Conservation (phyloP, 2,888 invertebrate genomes). For the Diaprepes abbreviatus region DNA sequence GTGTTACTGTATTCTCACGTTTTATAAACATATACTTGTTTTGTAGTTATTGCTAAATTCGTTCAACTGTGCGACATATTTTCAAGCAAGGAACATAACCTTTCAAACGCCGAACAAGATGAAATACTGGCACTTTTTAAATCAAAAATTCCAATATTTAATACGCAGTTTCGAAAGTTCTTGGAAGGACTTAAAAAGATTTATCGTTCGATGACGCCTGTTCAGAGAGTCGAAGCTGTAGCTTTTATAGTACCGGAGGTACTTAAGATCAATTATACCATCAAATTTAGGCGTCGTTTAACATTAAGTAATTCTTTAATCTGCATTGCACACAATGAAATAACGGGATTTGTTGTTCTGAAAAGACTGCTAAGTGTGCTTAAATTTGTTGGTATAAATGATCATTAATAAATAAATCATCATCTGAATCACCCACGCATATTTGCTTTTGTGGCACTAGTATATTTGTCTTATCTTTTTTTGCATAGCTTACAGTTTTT, state of each 20-base stretch:
- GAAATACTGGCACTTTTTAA: constrained; percentile 78
- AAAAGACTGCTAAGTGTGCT: too few relatives aligned
- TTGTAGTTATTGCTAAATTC: constrained; percentile 70
- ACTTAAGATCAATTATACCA: constrained; percentile 52
- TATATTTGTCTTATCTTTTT: too few relatives aligned
- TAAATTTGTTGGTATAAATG: too few relatives aligned
- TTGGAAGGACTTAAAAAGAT: constrained; percentile 73
- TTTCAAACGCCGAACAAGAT: constrained; percentile 75
- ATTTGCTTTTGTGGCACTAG: too few relatives aligned
- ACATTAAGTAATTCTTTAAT: too few relatives aligned
- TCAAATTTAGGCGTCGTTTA: too few relatives aligned
- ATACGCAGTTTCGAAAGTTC: constrained; percentile 74
- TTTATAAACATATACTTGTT: constrained; percentile 4
- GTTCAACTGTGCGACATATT: constrained; percentile 77
- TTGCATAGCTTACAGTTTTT: too few relatives aligned
- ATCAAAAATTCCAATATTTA: constrained; percentile 76
- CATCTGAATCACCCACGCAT: too few relatives aligned
- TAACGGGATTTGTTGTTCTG: too few relatives aligned
- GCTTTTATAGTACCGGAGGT: constrained; percentile 78
- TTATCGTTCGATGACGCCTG: constrained; percentile 71
- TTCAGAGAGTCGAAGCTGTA: constrained; percentile 75
- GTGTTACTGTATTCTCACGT: too few relatives aligned
- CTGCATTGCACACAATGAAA: too few relatives aligned
- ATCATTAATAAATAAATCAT: too few relatives aligned
- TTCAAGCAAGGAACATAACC: constrained; percentile 73